Conservation (phyloP, 2,113 vertebrate species). For the Neodontobutis hainanensis region DNA sequence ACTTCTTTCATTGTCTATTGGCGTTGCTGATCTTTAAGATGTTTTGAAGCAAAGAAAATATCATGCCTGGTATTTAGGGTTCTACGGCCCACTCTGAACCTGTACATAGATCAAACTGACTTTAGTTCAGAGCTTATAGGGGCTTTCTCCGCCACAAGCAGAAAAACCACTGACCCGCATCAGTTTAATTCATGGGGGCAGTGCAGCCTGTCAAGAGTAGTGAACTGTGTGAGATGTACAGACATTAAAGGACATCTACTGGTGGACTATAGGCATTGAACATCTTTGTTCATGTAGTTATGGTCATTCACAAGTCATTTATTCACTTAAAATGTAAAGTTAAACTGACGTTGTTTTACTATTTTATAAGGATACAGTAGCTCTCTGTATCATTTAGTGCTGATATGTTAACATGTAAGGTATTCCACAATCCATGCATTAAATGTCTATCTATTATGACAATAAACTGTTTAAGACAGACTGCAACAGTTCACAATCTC, state of each 20-base stretch:
- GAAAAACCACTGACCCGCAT: conserved; percentile 58
- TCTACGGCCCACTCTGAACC: conserved; percentile 3
- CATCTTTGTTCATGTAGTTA: background rate
- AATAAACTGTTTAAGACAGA: no score
- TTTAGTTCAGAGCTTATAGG: conserved; percentile 30
- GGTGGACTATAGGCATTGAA: conserved; percentile 35
- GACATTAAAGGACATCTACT: conserved; percentile 51
- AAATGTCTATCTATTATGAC: no score
- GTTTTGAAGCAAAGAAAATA: conserved; percentile 1
- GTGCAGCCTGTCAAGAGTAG: conserved; percentile 15
- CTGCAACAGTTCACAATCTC: no score
- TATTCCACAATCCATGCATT: no score
- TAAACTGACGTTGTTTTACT: no score
- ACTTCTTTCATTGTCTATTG: no score
- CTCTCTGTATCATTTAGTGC: no score
- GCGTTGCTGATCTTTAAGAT: background rate
- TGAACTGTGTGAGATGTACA: conserved; percentile 24
- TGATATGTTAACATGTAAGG: no score
- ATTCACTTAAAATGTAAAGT: conserved; percentile 15
- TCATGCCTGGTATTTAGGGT: conserved; percentile 26
- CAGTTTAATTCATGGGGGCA: conserved; percentile 32
- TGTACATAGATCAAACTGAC: conserved; percentile 27
- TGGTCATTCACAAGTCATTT: conserved; percentile 43
- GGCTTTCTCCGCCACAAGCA: conserved; percentile 29
- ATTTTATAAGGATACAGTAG: no score